phyloP scores from a whole-genome alignment of 2,113 vertebrate species.

The Platycercus adscitus region DNA sequence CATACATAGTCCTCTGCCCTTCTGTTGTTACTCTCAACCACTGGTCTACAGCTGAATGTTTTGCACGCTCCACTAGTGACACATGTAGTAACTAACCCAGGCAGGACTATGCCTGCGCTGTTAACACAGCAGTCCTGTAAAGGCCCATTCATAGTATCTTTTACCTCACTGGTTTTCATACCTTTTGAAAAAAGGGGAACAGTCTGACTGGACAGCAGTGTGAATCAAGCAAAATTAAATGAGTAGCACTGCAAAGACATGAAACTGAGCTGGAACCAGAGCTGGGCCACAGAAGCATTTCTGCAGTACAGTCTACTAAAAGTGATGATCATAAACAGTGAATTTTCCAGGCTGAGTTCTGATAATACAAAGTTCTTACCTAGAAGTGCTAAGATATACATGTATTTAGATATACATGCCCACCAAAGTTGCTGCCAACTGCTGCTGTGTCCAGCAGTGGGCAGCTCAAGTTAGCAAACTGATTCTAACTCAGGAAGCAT shows the following conservation, averaged over 20 bases:
- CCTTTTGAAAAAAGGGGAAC: not conserved
- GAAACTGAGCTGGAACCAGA: not conserved
- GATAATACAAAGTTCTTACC: accelerated
- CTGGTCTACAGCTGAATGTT: not conserved
- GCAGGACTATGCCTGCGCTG: not conserved
- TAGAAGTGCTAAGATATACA: not conserved
- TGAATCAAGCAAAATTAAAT: not conserved
- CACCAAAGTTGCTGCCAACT: not conserved
- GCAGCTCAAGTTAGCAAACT: not conserved
- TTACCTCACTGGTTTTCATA: not conserved
- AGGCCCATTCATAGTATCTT: not conserved
- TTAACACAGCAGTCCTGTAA: not conserved
- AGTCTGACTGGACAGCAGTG: not conserved
- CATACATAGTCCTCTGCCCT: not conserved
- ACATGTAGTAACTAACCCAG: not conserved
- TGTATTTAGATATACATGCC: not conserved
- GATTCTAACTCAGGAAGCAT: not conserved
- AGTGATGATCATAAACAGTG: not conserved
- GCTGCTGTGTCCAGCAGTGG: not conserved
- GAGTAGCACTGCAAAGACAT: not conserved
- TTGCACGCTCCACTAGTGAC: too few relatives aligned
- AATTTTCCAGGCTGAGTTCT: not conserved
- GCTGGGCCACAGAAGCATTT: not conserved
- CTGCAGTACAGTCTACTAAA: not conserved
- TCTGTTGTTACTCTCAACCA: not conserved